A percentile compares a stretch with the other conserved stretches of the same genome.
Conservation (phyloP, 2,888 invertebrate species). For the Acrocyrtus sp. region DNA sequence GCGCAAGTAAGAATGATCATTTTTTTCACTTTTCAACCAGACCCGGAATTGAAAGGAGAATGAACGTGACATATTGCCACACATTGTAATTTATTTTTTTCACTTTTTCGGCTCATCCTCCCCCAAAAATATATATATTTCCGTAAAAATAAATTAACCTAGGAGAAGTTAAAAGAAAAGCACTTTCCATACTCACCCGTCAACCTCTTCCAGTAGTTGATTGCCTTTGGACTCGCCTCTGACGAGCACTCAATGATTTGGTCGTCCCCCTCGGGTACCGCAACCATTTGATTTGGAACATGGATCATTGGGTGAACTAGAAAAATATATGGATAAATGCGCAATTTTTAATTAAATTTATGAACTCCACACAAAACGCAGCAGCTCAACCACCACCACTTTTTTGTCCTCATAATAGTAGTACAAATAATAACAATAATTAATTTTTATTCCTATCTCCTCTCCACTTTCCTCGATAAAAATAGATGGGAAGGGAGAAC, state of each 20-base stretch:
- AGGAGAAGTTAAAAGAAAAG: no score
- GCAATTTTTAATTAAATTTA: neutral
- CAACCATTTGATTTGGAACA: conserved; percentile 93
- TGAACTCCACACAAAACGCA: no score
- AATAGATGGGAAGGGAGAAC: neutral
- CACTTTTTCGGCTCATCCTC: neutral
- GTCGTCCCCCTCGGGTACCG: conserved; percentile 85
- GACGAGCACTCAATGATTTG: conserved; percentile 87
- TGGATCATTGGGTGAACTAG: conserved; percentile 92
- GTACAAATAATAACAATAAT: neutral
- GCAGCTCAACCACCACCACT: no score
- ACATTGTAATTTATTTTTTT: conserved; percentile 33
- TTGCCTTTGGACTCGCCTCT: conserved; percentile 92
- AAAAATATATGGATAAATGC: no score
- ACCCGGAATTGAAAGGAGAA: conserved; percentile 6
- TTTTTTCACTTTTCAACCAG: conserved; percentile 2
- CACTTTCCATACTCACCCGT: conserved; percentile 47
- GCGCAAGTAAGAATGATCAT: conserved; percentile 4
- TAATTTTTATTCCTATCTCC: neutral
- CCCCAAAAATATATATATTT: neutral
- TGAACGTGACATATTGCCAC: conserved; percentile 41
- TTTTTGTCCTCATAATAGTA: no score
- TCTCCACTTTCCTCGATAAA: no score
- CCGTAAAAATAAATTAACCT: neutral
- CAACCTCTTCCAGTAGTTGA: conserved; percentile 71